Evolutionary conservation across 2,888 invertebrate species (phyloP).

Genomic region (Diachrysia chrysitis): DNA sequence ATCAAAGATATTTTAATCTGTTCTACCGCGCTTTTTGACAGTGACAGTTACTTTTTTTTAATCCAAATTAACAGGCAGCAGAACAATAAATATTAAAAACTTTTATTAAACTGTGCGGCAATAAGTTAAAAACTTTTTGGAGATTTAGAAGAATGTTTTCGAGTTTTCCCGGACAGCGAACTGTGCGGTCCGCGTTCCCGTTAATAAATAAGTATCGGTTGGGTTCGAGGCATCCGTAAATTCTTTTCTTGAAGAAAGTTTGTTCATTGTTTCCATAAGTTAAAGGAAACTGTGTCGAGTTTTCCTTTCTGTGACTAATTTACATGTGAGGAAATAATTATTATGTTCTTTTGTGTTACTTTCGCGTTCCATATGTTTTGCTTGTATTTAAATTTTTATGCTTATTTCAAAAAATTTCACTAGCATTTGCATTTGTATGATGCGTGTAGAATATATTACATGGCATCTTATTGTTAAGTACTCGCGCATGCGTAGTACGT

Average conservation of each 20-base stretch:
- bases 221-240: constrained; percentile 68
- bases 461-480: constrained; percentile 22
- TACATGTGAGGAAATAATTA: constrained; percentile 76
- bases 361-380: constrained; percentile 60
- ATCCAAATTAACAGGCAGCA: constrained; percentile 20
- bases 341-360: constrained; percentile 75
- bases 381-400: constrained; percentile 74
- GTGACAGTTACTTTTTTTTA: constrained; percentile 47
- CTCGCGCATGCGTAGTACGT: constrained; percentile 15
- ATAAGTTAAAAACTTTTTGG: constrained; percentile 28
- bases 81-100: constrained; percentile 24
- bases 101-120: constrained; percentile 26
- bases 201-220: constrained; percentile 79
- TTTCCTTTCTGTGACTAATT: constrained; percentile 83
- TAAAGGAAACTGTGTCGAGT: constrained; percentile 77
- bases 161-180: constrained; percentile 55
- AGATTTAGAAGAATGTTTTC: constrained; percentile 42
- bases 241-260: constrained; percentile 81
- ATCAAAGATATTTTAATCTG: constrained; percentile 12
- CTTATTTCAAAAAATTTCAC: constrained; percentile 78
- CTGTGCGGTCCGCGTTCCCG: constrained; percentile 66
- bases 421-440: constrained; percentile 57
- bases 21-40: constrained; percentile 22
- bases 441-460: constrained; percentile 52
- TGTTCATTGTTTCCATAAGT: constrained; percentile 79